Conservation (phyloP, 2,797 vertebrate species). For the Geotrypetes seraphini region DNA sequence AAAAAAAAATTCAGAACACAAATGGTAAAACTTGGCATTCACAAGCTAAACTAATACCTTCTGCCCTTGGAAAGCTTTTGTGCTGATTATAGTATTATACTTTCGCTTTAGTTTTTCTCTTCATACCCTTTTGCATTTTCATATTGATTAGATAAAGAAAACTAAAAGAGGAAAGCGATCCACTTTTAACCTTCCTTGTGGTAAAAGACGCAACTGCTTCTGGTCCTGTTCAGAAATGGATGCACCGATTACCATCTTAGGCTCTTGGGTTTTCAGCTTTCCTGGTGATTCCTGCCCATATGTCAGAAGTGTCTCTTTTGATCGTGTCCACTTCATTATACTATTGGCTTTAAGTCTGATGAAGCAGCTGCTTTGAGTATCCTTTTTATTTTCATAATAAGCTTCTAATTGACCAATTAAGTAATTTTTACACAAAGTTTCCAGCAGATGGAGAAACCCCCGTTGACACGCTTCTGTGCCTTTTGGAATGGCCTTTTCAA, state of each 20-base stretch:
- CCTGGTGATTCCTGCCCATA: constrained; percentile 5
- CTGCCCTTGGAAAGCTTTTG: no score
- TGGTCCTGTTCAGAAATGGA: constrained; percentile 11
- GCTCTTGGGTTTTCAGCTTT: no score
- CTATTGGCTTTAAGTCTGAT: not conserved
- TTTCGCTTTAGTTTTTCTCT: not conserved
- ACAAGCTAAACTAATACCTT: no score
- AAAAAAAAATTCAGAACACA: no score
- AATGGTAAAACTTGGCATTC: no score
- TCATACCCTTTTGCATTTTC: constrained; percentile 4
- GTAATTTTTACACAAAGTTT: constrained; percentile 15
- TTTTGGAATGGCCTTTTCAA: not conserved
- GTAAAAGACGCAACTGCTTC: not conserved
- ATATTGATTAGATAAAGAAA: constrained; percentile 7
- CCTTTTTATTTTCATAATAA: not conserved
- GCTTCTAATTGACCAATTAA: constrained; percentile 10
- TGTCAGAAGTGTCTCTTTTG: not conserved
- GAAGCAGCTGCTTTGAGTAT: constrained; percentile 7
- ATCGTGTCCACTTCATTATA: not conserved
- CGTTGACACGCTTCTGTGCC: not conserved
- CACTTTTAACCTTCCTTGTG: constrained; percentile 3
- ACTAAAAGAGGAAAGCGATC: constrained; percentile 1
- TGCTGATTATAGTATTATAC: no score
- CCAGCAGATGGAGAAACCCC: not conserved
- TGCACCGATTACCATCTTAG: not conserved